Percentiles rank a stretch among this genome's conserved stretches.
Conservation (phyloP, 2,888 invertebrate species). For the Torymus texanus region DNA sequence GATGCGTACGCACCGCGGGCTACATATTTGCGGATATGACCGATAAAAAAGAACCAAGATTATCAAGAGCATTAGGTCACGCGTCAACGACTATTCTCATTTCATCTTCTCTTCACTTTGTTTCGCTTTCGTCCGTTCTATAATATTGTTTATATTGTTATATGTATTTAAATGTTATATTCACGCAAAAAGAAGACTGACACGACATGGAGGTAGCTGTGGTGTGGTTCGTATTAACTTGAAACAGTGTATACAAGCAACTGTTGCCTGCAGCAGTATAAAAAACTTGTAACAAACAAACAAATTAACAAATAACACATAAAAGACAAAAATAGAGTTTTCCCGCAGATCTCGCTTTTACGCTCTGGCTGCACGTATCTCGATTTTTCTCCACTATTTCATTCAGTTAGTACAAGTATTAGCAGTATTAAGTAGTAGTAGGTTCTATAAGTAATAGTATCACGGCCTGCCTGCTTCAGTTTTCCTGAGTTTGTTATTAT, state of each 20-base stretch:
- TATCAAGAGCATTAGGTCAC: constrained; percentile 38
- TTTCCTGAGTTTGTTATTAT: constrained; percentile 74
- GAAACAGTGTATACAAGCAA: constrained; percentile 56
- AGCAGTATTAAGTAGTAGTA: constrained; percentile 63
- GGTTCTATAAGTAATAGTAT: constrained; percentile 72
- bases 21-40: constrained; percentile 35
- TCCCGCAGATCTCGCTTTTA: constrained; percentile 36
- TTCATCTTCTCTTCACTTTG: neutral
- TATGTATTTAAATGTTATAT: constrained; percentile 39
- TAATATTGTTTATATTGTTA: constrained; percentile 38
- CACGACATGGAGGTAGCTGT: constrained; percentile 73
- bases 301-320: constrained; percentile 66
- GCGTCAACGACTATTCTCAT: constrained; percentile 36
- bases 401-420: constrained; percentile 48
- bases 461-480: constrained; percentile 75
- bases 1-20: neutral
- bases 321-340: constrained; percentile 62
- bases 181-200: constrained; percentile 66
- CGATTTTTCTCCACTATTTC: constrained; percentile 39
- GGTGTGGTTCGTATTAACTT: constrained; percentile 66
- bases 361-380: constrained; percentile 52
- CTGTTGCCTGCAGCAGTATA: constrained; percentile 62
- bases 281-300: constrained; percentile 70
- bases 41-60: constrained; percentile 21
- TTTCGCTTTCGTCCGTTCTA: constrained; percentile 7